Evolutionary conservation across 2,113 vertebrate species (phyloP).

Genomic region (Colinus virginianus): DNA sequence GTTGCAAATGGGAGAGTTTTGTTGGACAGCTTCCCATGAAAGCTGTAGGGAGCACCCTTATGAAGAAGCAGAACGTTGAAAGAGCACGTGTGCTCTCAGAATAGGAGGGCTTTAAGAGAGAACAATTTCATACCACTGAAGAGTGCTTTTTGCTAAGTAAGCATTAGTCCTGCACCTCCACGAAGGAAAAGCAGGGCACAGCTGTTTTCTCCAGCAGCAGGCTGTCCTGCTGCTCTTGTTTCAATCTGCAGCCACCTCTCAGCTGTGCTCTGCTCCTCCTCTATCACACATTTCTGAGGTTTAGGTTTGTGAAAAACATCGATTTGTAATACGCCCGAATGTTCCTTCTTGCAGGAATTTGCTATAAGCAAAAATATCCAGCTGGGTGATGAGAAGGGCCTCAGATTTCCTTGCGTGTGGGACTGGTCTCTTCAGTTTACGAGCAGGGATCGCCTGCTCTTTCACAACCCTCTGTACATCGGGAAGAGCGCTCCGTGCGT

Average conservation of each 20-base stretch:
- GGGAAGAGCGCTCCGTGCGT: slow-evolving; percentile 87
- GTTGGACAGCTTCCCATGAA: background rate
- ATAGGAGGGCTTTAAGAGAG: background rate
- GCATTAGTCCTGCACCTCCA: background rate
- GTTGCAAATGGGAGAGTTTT: background rate
- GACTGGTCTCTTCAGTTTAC: slow-evolving; percentile 96
- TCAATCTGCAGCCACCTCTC: background rate
- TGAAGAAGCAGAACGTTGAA: background rate
- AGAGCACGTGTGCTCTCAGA: background rate
- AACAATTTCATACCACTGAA: background rate
- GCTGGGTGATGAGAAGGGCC: slow-evolving; percentile 86
- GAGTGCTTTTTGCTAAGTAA: background rate
- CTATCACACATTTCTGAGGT: background rate
- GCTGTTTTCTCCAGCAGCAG: background rate
- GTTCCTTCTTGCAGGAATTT: slow-evolving; percentile 87
- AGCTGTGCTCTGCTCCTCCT: background rate
- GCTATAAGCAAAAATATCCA: slow-evolving; percentile 92
- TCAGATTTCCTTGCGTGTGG: slow-evolving; percentile 94
- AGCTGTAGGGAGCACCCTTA: background rate
- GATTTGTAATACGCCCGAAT: background rate
- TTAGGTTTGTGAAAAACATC: background rate
- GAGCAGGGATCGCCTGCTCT: slow-evolving; percentile 88
- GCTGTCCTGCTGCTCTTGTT: background rate
- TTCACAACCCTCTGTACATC: slow-evolving; percentile 93
- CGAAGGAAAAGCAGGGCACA: background rate